Conservation (phyloP, 1,140 invertebrate species). For the Leucophenga varia region DNA sequence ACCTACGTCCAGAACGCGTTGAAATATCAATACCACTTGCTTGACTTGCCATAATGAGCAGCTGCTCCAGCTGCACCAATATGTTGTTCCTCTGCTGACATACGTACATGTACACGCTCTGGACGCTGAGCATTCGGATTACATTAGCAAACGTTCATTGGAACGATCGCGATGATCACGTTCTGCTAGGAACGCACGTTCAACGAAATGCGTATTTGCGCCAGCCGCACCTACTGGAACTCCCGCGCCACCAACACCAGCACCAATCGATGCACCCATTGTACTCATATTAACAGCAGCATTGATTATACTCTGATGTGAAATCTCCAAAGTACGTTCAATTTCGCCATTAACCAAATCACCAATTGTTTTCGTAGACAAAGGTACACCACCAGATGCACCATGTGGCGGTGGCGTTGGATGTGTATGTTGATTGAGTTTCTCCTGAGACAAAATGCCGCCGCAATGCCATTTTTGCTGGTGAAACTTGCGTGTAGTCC, state of each 20-base stretch:
- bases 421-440: constrained; percentile 60
- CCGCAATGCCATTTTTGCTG: constrained; percentile 78
- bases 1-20: constrained; percentile 7
- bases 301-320: constrained; percentile 82
- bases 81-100: constrained; percentile 39
- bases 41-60: constrained; percentile 16
- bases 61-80: constrained; percentile 34
- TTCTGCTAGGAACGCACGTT: constrained; percentile 35
- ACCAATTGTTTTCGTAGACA: constrained; percentile 72
- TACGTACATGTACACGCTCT: constrained; percentile 60
- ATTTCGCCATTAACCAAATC: constrained; percentile 87
- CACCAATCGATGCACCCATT: constrained; percentile 59
- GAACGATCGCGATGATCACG: constrained; percentile 20
- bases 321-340: constrained; percentile 82
- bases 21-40: constrained; percentile 11
- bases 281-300: constrained; percentile 82
- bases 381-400: constrained; percentile 46
- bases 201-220: constrained; percentile 30
- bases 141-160: constrained; percentile 56
- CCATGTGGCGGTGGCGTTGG: constrained; percentile 29
- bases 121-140: constrained; percentile 62
- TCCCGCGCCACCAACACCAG: too few species aligned
- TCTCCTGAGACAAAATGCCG: constrained; percentile 81
- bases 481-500: constrained; percentile 77
- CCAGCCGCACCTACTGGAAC: too few species aligned